Base-by-base conservation (phyloP, 2,113 vertebrate species). In the Lasiurus borealis region DNA sequence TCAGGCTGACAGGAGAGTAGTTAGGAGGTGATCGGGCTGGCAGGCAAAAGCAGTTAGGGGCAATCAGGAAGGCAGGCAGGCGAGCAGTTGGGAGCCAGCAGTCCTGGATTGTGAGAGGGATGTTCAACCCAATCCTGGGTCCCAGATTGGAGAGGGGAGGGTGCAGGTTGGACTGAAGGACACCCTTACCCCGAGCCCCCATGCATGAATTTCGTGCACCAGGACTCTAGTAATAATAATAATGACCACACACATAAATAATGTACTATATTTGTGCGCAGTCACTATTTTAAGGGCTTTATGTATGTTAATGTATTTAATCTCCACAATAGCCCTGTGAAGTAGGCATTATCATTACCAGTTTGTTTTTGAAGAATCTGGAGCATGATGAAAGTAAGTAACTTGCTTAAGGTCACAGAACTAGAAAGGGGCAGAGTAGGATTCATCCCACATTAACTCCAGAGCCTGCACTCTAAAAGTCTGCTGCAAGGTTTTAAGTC, bases 181-280 rank as follows among this genome's bases (percentile, higher is more conserved):
- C 54, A 57, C 54, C 40, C 40, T 5, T 40, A 57, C 19, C n/a
- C n/a, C n/a, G n/a, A 21, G 4, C 54, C 54, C 16, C 6, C 54
- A 8, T 21, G 7, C 54, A 57, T 2, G 1, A 57, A 8, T 57
- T 57, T 57, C 18, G 2, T 57, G 54, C 19, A 21, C 19, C 1
- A 2, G 52, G 5, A 6, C 54, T 57, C 54, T 57, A 21, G 19
- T 57, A 44, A 82, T 46, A 88, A n/a, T 7, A 62, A 46, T 6
- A 85, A 21, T 29, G 57, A 8, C 10, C 71, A 15, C 3, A 27
- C 31, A 34, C 31, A 7, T 36, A 50, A 31, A n/a, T 50, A 83
- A 5, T 16, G 29, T 8, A 14, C 6, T 76, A 14, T 57, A 15
- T 1, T 1, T 19, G 9, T 16, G 59, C 1, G 1, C 50, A 68